A percentile compares a stretch with the other conserved stretches of the same genome.
These are phyloP conservation scores for Protaetia brevitarsis DNA, from an alignment of 1,140 invertebrate genomes.

Conservation along the genomic window DNA sequence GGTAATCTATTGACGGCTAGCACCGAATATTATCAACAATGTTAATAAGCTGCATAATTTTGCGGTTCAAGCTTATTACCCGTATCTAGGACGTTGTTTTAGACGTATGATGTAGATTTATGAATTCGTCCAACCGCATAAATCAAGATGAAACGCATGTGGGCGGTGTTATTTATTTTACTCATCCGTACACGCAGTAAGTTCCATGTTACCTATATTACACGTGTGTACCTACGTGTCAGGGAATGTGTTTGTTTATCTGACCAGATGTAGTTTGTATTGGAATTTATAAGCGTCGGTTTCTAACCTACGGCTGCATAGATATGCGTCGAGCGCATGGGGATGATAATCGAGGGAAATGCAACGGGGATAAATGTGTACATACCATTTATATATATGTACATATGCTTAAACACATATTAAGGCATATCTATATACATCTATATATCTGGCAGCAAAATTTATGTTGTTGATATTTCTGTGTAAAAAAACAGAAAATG, in stretches of 20 bases:
- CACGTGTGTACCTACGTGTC: no score
- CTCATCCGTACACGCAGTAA: neutral
- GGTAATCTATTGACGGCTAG: constrained; percentile 1
- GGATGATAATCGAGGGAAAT: no score
- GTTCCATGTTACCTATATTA: neutral
- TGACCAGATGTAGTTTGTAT: neutral
- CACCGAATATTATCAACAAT: constrained; percentile 20
- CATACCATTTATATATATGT: no score
- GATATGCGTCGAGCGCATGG: no score
- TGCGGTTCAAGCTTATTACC: neutral
- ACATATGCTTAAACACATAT: no score
- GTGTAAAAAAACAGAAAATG: no score
- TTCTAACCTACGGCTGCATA: neutral
- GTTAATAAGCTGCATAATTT: constrained; percentile 22
- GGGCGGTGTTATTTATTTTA: neutral
- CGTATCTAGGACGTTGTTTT: constrained; percentile 6
- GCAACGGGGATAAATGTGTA: no score
- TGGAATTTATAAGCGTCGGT: neutral
- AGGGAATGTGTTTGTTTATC: neutral
- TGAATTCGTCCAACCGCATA: neutral
- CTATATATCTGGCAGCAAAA: no score
- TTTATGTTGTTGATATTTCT: no score
- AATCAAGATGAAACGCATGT: constrained; percentile 9
- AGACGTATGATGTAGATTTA: constrained; percentile 8
- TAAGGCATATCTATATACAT: no score